Conservation (phyloP, 2,797 vertebrate genomes). For the Allobates femoralis region DNA sequence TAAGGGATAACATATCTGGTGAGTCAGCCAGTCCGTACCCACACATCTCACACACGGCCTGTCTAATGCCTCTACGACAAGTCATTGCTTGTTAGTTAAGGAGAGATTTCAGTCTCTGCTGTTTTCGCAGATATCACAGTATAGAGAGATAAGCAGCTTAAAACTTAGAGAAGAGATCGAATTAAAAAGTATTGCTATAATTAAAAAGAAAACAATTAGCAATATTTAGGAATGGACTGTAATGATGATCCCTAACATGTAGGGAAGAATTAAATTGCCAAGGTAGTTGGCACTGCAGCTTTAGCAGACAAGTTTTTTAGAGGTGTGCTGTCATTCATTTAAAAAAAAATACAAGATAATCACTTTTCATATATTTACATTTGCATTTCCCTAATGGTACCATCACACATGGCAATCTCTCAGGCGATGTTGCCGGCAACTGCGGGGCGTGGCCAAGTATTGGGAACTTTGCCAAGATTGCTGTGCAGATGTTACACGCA, state of each 20-base stretch:
- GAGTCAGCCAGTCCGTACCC: constrained; percentile 15
- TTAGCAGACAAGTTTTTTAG: no score
- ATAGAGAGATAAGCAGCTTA: not conserved
- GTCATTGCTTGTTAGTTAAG: constrained; percentile 11
- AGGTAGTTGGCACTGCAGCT: not conserved
- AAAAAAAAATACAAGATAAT: no score
- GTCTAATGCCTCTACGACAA: not conserved
- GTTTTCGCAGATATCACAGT: not conserved
- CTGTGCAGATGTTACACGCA: no score
- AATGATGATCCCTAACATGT: not conserved
- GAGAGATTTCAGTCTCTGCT: not conserved
- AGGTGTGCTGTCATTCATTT: no score
- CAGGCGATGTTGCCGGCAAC: no score
- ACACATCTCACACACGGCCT: not conserved
- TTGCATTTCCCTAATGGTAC: no score
- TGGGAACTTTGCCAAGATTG: no score
- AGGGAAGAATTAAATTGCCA: not conserved
- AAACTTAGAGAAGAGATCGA: not conserved
- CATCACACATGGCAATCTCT: no score
- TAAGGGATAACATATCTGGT: constrained; percentile 3
- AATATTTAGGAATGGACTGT: not conserved
- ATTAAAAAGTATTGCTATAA: not conserved
- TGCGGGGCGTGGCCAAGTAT: no score
- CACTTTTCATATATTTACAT: no score
- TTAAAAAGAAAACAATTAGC: not conserved